Conservation (phyloP, 2,888 invertebrate genomes). For the Biston betularia region DNA sequence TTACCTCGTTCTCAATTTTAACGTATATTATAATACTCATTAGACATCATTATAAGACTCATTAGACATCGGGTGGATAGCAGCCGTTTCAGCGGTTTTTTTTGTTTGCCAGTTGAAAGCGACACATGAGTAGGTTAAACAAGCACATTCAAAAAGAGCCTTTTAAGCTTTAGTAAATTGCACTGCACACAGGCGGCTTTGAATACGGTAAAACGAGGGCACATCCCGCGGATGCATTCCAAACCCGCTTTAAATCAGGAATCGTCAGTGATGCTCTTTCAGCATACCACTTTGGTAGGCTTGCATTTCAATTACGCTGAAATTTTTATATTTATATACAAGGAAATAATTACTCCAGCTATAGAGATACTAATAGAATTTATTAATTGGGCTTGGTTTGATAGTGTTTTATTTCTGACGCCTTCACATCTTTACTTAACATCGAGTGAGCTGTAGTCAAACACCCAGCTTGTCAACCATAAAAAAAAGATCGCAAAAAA, state of each 20-base stretch:
- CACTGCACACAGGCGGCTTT: constrained; percentile 50
- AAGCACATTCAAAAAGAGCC: constrained; percentile 50
- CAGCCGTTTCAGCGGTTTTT: constrained; percentile 3
- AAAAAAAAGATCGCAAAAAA: too few species aligned
- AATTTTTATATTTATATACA: too few species aligned
- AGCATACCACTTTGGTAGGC: background rate
- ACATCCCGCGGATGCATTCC: constrained; percentile 31
- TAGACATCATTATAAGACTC: background rate
- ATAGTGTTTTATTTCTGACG: too few species aligned
- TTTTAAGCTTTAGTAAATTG: constrained; percentile 47
- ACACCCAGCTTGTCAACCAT: too few species aligned
- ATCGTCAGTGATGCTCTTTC: constrained; percentile 6
- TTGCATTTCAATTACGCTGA: background rate
- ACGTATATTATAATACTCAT: background rate
- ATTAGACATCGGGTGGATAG: background rate
- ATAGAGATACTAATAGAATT: too few species aligned
- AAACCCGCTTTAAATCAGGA: background rate
- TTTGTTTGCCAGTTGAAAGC: constrained; percentile 14
- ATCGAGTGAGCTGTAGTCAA: too few species aligned
- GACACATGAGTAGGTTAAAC: constrained; percentile 41
- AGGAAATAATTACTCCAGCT: too few species aligned
- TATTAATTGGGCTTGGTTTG: too few species aligned
- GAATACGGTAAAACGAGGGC: constrained; percentile 46
- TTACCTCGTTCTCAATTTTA: background rate
- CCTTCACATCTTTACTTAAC: too few species aligned